Base-by-base conservation (phyloP, 2,888 invertebrate genomes). In the Mythimna ferrago region DNA sequence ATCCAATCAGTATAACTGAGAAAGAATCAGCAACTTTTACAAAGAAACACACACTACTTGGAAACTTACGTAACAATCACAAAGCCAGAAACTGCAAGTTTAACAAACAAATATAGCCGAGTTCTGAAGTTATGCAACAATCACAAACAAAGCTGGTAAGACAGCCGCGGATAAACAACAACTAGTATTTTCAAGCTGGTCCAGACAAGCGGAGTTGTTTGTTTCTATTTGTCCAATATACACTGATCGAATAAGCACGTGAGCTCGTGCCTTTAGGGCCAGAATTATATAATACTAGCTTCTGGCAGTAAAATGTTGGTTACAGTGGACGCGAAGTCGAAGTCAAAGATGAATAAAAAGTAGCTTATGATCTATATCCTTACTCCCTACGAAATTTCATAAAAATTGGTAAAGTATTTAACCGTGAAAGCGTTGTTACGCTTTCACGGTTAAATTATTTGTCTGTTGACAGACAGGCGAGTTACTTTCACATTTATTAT, bases 131-230 rank as follows among this genome's bases (percentile, higher is more conserved):
- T 57, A 62, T 62, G 35, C 61, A 62, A 76, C 44, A 7, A 64
- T 41, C 11, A 2, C 35, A 57, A 57, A 66, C 76, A 57, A n/a
- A 48, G 32, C 35, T 26, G 6, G 53, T 54, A 74, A 74, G 35
- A 53, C 35, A 11, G 16, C 9, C 11, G n/a, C 11, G 32, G 35
- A 62, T 62, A 66, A 62, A 76, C 44, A 75, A 64, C 51, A 61
- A 74, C 60, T 54, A 38, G 10, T 66, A 76, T 81, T 61, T 81
- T 19, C 76, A 38, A 56, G 66, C 81, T 54, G 21, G 38, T 16
- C 21, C 48, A 62, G 51, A 76, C 76, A 62, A 21, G 61, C 35
- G 19, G 26, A 51, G 44, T 63, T 80, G 54, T 80, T 76, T 57
- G 76, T 57, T 81, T 32, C 44, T 76, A 56, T 76, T 66, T 21